Evolutionary conservation across 2,113 vertebrate species (phyloP), one percentile per base, ranked within the genome.

Genomic region (Mastomys natalensis): DNA sequence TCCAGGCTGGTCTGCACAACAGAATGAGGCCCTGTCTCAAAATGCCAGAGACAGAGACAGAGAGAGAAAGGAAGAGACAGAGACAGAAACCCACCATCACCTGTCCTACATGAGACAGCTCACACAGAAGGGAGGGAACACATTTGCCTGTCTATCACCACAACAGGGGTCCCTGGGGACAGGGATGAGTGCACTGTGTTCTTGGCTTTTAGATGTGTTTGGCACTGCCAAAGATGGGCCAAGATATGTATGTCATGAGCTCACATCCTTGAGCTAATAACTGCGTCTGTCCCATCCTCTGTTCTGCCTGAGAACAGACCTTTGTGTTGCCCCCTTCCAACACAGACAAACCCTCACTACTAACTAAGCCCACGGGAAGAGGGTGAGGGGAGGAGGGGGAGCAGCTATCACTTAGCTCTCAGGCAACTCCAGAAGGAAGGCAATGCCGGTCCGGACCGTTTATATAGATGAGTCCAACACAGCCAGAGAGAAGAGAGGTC

Each of bases 151-250:
- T 84, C 48, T 6, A 22, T 64, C 62, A 51, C 15, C 43, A 82
- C 29, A 68, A 22, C 26, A 31, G n/a, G 62, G 68, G 31, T 6
- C 73, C 40, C 26, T 2, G 29, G 40, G 68, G 77, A 13, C 66
- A 91, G 53, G 37, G 45, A 10, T 0, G 0, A 13, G 9, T n/a
- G 72, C 45, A 7, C 5, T 2, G 0, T 1, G 9, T 40, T 26
- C 80, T 60, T 62, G 11, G 34, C 37, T 74, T 22, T 26, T 5
- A 68, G 26, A 19, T 29, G 53, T 0, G 0, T 77, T 48, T 10
- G n/a, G 48, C 66, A 3, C 45, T 9, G 53, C 55, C 1, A 3
- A 26, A 2, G 29, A 58, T 73, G 53, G 7, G 7, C 43, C 29
- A 43, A 77, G 73, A 66, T 12, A 0, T 11, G 22, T 0, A 3